A percentile compares a stretch with the other conserved stretches of the same genome.
These are phyloP conservation scores for Petroica traversi DNA, from an alignment of 2,113 vertebrate genomes.

Conservation along the genomic window DNA sequence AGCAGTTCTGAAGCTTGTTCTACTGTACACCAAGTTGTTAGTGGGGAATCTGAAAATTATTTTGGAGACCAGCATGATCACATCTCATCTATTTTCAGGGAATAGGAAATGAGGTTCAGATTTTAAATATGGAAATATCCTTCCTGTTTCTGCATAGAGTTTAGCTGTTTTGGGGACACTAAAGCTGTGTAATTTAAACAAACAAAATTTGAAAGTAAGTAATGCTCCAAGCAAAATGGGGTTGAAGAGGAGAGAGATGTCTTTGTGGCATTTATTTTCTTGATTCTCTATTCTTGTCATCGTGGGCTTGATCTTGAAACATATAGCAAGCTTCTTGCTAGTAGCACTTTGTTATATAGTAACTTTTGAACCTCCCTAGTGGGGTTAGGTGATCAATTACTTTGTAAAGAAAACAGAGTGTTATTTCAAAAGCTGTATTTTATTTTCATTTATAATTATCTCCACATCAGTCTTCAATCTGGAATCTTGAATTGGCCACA, in stretches of 20 bases:
- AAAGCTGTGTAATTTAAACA: background rate
- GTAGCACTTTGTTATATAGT: background rate
- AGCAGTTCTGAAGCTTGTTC: background rate
- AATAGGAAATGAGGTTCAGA: background rate
- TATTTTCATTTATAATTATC: conserved; percentile 74
- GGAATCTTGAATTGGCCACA: conserved; percentile 71
- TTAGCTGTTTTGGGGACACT: background rate
- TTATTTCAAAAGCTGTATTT: conserved; percentile 61
- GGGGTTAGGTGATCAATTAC: background rate
- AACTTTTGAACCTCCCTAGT: background rate
- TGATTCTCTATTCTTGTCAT: background rate
- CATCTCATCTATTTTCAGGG: background rate
- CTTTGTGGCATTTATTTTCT: background rate
- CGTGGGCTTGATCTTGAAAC: background rate
- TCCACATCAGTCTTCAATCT: conserved; percentile 75
- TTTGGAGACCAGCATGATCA: background rate
- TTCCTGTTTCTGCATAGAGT: background rate
- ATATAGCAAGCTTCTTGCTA: background rate
- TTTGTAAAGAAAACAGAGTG: conserved; percentile 55
- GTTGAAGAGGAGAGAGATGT: background rate
- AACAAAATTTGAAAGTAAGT: background rate
- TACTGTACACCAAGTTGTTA: background rate
- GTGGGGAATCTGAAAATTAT: background rate
- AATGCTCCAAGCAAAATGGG: background rate
- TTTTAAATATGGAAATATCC: background rate